Evolutionary conservation across 1,140 invertebrate genomes (phyloP).

Genomic region (Hesperophylax magnus): DNA sequence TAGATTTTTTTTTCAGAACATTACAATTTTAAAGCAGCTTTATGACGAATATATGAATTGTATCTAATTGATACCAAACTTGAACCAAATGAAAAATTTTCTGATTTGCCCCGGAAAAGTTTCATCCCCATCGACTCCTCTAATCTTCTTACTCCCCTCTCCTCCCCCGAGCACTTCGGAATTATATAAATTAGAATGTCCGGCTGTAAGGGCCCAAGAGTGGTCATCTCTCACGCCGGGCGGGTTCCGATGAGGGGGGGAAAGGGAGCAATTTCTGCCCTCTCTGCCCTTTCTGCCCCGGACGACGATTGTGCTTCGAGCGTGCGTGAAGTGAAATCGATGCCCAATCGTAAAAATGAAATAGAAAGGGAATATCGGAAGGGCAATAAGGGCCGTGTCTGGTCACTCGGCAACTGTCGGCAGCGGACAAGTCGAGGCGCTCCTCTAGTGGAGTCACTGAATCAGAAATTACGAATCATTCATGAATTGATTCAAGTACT

Average conservation of each 20-base stretch:
- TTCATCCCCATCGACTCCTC: no score
- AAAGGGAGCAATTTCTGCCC: background rate
- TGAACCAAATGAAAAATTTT: no score
- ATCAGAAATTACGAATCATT: no score
- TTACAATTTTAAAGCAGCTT: no score
- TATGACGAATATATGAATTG: no score
- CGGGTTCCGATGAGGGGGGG: background rate
- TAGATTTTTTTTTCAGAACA: no score
- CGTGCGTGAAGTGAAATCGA: constrained; percentile 37
- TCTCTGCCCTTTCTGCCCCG: constrained; percentile 5
- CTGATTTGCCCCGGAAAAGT: background rate
- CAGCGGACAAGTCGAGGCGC: background rate
- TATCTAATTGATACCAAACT: no score
- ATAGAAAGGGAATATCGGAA: constrained; percentile 23
- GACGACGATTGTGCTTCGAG: constrained; percentile 28
- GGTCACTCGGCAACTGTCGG: background rate
- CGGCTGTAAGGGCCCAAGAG: constrained; percentile 26
- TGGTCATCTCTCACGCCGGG: constrained; percentile 36
- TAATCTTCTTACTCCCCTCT: background rate
- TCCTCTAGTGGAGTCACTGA: no score
- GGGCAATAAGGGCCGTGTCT: background rate
- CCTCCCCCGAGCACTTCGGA: constrained; percentile 3
- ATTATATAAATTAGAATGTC: constrained; percentile 55
- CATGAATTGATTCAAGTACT: no score
- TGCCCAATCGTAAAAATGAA: constrained; percentile 24